A percentile compares a stretch with the other conserved stretches of the same genome.
phyloP scores from a whole-genome alignment of 2,113 vertebrate species.

The Gymnorhina tibicen region DNA sequence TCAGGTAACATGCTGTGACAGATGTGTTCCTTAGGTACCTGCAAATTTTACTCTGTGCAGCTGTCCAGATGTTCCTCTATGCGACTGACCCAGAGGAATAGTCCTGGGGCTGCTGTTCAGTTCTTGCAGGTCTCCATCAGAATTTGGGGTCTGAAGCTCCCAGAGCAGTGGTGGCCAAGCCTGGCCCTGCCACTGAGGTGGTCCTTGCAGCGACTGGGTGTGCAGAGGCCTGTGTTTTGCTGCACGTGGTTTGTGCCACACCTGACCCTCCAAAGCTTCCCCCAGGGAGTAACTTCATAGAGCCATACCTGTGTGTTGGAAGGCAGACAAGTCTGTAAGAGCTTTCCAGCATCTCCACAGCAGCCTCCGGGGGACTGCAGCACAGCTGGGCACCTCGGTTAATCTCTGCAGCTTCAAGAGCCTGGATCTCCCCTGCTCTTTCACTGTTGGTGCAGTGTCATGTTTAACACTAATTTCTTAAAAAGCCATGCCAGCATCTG shows the following conservation, averaged over 20 bases:
- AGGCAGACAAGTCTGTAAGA: background rate
- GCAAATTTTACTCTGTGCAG: background rate
- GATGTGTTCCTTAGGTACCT: background rate
- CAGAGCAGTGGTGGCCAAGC: background rate
- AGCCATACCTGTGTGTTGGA: accelerated
- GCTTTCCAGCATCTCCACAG: background rate
- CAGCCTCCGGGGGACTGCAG: accelerated
- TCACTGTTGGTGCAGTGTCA: background rate
- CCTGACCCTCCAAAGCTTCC: background rate
- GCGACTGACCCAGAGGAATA: accelerated
- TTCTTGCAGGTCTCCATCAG: background rate
- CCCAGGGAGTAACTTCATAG: background rate
- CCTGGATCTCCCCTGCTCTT: background rate
- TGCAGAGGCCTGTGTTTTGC: background rate
- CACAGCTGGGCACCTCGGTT: background rate
- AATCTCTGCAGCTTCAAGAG: background rate
- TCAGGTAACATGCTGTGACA: background rate
- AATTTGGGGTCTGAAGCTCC: background rate
- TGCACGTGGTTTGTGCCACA: background rate
- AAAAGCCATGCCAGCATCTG: background rate
- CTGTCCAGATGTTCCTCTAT: background rate
- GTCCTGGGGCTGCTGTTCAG: background rate
- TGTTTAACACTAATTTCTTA: background rate
- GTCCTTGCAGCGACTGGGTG: background rate
- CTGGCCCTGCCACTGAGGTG: background rate